These are phyloP conservation scores for Barnardius zonarius DNA, from an alignment of 2,113 vertebrate genomes.

Conservation along the genomic window DNA sequence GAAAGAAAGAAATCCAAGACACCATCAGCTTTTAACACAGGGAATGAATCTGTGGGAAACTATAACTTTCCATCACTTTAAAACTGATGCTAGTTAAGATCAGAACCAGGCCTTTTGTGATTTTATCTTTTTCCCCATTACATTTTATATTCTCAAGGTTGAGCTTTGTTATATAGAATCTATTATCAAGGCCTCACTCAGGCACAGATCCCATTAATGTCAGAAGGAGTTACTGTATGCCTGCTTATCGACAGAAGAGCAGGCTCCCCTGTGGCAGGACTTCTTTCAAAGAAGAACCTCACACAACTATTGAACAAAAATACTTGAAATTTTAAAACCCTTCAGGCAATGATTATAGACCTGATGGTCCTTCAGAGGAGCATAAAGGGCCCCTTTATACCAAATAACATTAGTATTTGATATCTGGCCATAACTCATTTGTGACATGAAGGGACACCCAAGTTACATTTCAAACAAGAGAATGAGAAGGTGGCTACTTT, in stretches of 20 bases:
- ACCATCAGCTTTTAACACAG: not conserved
- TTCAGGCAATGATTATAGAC: not conserved
- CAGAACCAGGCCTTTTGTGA: not conserved
- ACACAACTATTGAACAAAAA: not conserved
- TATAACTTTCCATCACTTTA: not conserved
- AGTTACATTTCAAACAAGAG: not conserved
- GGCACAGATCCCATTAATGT: not conserved
- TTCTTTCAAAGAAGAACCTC: not conserved
- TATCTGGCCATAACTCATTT: not conserved
- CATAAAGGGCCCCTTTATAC: not conserved
- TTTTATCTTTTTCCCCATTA: not conserved
- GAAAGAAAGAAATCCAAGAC: not conserved
- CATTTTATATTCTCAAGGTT: not conserved
- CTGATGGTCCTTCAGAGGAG: not conserved
- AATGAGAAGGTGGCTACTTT: not conserved
- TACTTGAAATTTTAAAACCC: not conserved
- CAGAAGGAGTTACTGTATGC: not conserved
- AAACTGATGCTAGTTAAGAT: not conserved
- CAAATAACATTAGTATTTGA: not conserved
- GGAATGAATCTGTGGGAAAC: not conserved
- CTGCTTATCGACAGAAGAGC: not conserved
- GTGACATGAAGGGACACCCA: not conserved
- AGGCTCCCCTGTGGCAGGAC: not conserved
- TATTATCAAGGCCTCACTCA: accelerated
- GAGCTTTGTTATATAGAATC: not conserved